phyloP scores from a whole-genome alignment of 1,140 invertebrate genomes.

The Samia ricini region DNA sequence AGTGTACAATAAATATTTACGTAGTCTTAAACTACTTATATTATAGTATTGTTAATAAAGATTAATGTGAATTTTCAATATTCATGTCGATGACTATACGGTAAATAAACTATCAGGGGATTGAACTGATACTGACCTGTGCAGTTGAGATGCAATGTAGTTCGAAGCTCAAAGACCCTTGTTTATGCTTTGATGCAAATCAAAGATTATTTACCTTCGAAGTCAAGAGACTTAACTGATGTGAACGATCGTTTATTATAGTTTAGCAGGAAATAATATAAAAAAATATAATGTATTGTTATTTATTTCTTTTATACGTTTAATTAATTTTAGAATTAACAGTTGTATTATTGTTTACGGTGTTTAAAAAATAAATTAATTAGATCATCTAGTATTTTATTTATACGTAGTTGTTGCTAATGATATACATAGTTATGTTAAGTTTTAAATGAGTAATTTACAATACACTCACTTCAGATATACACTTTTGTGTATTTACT shows the following conservation, averaged over 20 bases:
- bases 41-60: background rate
- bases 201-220: conserved; percentile 34
- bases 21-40: background rate
- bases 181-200: conserved; percentile 18
- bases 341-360: no score
- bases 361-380: no score
- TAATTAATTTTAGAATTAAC: background rate
- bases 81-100: conserved; percentile 8
- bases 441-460: no score
- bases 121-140: conserved; percentile 13
- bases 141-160: conserved; percentile 5
- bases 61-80: conserved; percentile 18
- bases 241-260: background rate
- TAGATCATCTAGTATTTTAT: no score
- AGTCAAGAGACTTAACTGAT: conserved; percentile 4
- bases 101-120: conserved; percentile 37
- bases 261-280: background rate
- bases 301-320: background rate
- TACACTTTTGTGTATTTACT: no score
- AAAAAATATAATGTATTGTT: background rate
- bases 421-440: no score
- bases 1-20: conserved; percentile 4
- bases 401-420: no score
- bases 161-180: conserved; percentile 15
- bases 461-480: no score